These are phyloP conservation scores for Agrilus mali DNA, from an alignment of 2,888 invertebrate species.

Conservation along the genomic window DNA sequence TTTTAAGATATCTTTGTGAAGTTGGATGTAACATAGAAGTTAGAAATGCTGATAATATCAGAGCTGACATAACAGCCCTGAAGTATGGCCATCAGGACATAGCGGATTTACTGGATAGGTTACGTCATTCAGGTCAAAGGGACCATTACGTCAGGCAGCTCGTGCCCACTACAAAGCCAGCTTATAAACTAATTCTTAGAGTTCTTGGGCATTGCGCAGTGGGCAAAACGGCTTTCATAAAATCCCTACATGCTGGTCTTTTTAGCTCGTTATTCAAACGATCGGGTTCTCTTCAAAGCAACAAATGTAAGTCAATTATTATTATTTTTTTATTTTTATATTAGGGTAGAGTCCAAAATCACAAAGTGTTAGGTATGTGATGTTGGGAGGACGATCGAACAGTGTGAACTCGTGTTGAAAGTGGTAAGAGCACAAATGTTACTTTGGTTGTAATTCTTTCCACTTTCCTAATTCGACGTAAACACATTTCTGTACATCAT, in stretches of 20 bases:
- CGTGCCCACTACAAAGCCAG: slow-evolving; percentile 42
- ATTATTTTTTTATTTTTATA: slow-evolving; percentile 1
- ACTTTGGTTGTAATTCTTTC: too few species aligned
- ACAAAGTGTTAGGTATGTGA: too few species aligned
- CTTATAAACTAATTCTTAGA: slow-evolving; percentile 51
- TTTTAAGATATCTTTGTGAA: slow-evolving; percentile 48
- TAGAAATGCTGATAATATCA: slow-evolving; percentile 54
- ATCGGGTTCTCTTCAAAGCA: slow-evolving; percentile 37
- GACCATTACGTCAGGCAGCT: slow-evolving; percentile 41
- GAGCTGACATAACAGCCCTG: slow-evolving; percentile 64
- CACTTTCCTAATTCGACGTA: too few species aligned
- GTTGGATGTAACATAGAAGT: slow-evolving; percentile 58
- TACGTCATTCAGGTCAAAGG: slow-evolving; percentile 43
- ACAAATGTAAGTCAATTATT: slow-evolving; percentile 27
- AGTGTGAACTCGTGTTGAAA: too few species aligned
- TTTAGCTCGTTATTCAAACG: slow-evolving; percentile 52
- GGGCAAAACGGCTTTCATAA: slow-evolving; percentile 57
- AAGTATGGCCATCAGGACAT: slow-evolving; percentile 59
- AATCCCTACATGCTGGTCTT: slow-evolving; percentile 53
- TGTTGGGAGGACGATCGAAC: too few species aligned
- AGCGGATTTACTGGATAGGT: slow-evolving; percentile 50
- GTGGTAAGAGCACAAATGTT: too few species aligned
- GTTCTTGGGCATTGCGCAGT: slow-evolving; percentile 59
- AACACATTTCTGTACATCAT: too few species aligned
- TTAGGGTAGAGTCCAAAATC: too few species aligned